Base-by-base conservation (phyloP, 35 echinoderm and acorn worm species). In the Apostichopus japonicus region DNA sequence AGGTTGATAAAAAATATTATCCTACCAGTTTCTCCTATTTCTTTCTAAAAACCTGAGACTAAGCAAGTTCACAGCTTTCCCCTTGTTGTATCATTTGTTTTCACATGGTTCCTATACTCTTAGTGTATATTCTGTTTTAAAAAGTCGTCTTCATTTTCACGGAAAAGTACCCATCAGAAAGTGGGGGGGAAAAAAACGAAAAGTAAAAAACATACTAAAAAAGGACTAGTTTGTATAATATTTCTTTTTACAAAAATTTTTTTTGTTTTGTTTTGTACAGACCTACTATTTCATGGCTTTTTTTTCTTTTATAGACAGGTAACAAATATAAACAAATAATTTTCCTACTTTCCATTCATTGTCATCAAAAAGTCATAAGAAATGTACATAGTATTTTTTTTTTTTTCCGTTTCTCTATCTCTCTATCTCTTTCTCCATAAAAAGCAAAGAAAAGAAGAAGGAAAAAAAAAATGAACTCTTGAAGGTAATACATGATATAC, bases 321-420 rank as follows among this genome's bases (percentile, higher is more conserved):
- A 58, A 84, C 54, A 84, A 84, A 84, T 84, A 84, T 84, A 84
- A 84, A 84, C 81, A 84, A 84, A 84, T 23, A 83, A 58, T 57
- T 58, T 58, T 57, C 81, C 53, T 57, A 58, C 54, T 84, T 55
- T 59, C 10, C 56, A 57, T 57, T 44, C 81, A 57, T 84, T 58
- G 54, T 84, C 80, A 75, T 55, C 80, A 55, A 84, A 84, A 84
- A 84, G 81, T 57, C 81, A 57, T 57, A 84, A 55, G 11, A 84
- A 84, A 84, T 84, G 81, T 84, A 84, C 81, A 84, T 84, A 53
- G 54, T 84, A 17, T 19, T 57, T 84, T 58, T 24, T 59, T 59
- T 5, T 61, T 77, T 17, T 77, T 27, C 4, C 33, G 33, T 61
- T 61, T 61, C 57, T 61, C 57, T 21, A 19, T 75, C 24, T 75